These are phyloP conservation scores for Tangara arthus DNA, from an alignment of 2,797 vertebrate species.

Conservation along the genomic window DNA sequence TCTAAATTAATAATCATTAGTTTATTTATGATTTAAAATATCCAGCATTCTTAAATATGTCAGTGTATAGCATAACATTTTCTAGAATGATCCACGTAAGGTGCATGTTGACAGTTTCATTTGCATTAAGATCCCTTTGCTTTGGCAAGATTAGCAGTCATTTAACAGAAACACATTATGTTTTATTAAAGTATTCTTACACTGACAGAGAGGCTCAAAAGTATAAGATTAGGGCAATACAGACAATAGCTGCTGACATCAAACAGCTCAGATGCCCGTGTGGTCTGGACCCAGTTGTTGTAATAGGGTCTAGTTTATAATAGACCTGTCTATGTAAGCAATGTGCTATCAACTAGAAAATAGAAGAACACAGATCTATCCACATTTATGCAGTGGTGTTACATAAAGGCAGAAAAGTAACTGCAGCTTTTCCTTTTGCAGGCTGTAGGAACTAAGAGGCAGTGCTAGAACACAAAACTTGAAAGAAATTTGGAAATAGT, in stretches of 20 bases:
- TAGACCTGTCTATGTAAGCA: neutral
- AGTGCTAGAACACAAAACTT: neutral
- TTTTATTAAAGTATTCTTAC: neutral
- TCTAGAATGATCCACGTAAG: neutral
- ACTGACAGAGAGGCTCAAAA: neutral
- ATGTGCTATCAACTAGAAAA: neutral
- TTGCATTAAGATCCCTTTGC: neutral
- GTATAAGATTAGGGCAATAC: neutral
- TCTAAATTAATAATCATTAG: neutral
- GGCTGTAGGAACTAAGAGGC: neutral
- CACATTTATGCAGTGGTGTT: neutral
- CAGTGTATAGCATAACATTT: neutral
- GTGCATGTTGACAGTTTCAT: neutral
- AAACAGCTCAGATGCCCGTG: neutral
- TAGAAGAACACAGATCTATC: neutral
- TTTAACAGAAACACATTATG: neutral
- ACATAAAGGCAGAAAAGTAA: neutral
- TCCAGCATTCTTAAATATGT: neutral
- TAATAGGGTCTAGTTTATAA: neutral
- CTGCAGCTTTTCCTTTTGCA: neutral
- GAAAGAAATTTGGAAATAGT: neutral
- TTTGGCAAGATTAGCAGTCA: neutral
- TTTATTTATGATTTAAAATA: neutral
- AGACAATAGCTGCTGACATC: neutral
- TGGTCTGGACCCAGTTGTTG: neutral